Evolutionary conservation across 2,888 invertebrate genomes (phyloP), one percentile per base, ranked within the genome.

Genomic region (Ectropis crepuscularia): DNA sequence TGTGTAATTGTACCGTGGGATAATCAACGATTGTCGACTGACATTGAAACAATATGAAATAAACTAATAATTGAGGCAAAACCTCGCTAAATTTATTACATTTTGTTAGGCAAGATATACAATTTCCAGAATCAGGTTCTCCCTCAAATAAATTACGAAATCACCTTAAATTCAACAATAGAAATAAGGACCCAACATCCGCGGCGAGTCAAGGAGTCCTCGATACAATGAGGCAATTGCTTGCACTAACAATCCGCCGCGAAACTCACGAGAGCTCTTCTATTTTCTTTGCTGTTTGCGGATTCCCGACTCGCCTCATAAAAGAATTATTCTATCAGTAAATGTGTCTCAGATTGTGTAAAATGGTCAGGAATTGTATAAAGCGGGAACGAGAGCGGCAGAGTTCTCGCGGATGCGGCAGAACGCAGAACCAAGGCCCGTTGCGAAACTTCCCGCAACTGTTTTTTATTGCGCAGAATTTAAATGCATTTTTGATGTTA

Each of bases 401-500:
- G 64, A 65, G 64, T 60, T 60, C 51, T 53, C 60, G 61, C 46
- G 61, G 63, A 57, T 59, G 65, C 61, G 68, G 67, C 49, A 59
- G 85, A 85, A 84, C 85, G 90, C 88, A 87, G 85, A 85, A 84
- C 85, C 91, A 88, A 87, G 87, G 85, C 85, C 85, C 88, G 87
- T 85, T 82, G 85, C 80, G 84, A 92, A 92, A 91, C 87, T 92
- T 92, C 86, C 83, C 85, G 87, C 86, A 88, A 87, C 89, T 88
- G 90, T 92, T 92, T 92, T 92, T 92, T 92, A 92, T 92, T 92
- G 92, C 91, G 89, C 89, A 82, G 88, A 92, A 92, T 93, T 90
- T 93, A 93, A 93, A 93, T 93, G 93, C 93, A 93, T 93, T 93
- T 93, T 93, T 93, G 93, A 91, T 93, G 93, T 93, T 89, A 90